Base-by-base conservation (phyloP, 2,113 vertebrate genomes). In the Calidris pugnax region DNA sequence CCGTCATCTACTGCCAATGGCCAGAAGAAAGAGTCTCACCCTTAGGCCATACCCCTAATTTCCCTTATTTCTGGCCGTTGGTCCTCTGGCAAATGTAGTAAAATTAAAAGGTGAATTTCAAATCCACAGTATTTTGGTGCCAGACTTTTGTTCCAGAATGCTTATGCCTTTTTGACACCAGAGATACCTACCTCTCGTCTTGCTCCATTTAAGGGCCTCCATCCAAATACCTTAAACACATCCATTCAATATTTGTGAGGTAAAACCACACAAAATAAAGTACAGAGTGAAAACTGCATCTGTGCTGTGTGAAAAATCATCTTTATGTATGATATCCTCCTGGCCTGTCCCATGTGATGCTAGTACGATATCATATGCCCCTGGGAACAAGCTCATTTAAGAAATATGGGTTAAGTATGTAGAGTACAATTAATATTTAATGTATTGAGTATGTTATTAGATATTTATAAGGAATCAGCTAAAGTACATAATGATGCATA, bases 381-480 rank as follows among this genome's bases (percentile, higher is more conserved):
- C 33, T 39, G 53, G 47, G 85, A 94, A 67, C 48, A 87, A 96
- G 33, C 69, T 96, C n/a, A 71, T 86, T 87, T 74, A 30, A 97
- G 69, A 92, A 97, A 98, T 92, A 91, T 56, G 48, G 85, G 77
- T 91, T 86, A 96, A 93, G 84, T 91, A 85, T 53, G 56, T 37
- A 96, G 90, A 93, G 24, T 68, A 51, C 35, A 67, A 85, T 97
- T 78, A 97, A 96, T 96, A 91, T 91, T 97, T 96, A 83, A 98
- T 96, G 74, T 67, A 90, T 60, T 87, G 87, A 97, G 79, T 93
- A 91, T 71, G 45, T 59, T 87, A 87, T 97, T 97, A 98, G 72
- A 93, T 97, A 98, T 97, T 98, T 97, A 98, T 97, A 95, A 98
- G 79, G 95, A 93, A 95, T 77, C 89, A 89, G 41, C 66, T 51